A percentile compares a stretch with the other conserved stretches of the same genome.
Evolutionary conservation across 2,888 invertebrate genomes (phyloP).

Genomic region (Melinaea marsaeus): DNA sequence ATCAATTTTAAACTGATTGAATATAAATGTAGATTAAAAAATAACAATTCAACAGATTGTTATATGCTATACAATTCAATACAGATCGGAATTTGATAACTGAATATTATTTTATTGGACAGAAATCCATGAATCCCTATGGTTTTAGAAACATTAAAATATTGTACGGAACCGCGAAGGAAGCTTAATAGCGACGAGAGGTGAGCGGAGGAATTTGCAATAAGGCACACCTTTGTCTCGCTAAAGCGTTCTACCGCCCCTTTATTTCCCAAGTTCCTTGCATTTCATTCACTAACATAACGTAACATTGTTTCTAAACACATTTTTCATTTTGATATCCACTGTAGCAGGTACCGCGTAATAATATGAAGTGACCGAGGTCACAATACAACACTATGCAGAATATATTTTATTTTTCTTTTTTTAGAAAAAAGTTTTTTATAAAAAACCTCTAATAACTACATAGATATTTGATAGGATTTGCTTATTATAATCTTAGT

Average conservation of each 20-base stretch:
- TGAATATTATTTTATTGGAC: conserved; percentile 9
- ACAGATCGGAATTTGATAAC: neutral
- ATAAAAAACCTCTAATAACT: neutral
- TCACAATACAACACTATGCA: too few species aligned
- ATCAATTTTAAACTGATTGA: too few species aligned
- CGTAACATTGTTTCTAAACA: conserved; percentile 46
- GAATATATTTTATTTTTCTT: too few species aligned
- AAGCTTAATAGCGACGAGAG: conserved; percentile 62
- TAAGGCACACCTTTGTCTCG: conserved; percentile 70
- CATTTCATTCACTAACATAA: conserved; percentile 60
- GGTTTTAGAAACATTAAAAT: conserved; percentile 38
- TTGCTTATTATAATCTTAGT: conserved; percentile 11
- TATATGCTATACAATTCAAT: too few species aligned
- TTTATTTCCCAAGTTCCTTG: conserved; percentile 67
- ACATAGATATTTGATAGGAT: conserved; percentile 12
- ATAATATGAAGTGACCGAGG: neutral
- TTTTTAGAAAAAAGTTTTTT: too few species aligned
- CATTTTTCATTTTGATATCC: conserved; percentile 45
- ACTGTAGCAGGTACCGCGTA: neutral
- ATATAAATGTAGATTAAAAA: too few species aligned
- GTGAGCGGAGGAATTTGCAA: conserved; percentile 72
- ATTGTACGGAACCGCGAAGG: conserved; percentile 51
- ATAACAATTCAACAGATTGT: too few species aligned
- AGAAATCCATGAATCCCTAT: conserved; percentile 14
- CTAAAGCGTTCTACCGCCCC: conserved; percentile 46